phyloP scores from a whole-genome alignment of 2,113 vertebrate species.

The Clupea harengus region DNA sequence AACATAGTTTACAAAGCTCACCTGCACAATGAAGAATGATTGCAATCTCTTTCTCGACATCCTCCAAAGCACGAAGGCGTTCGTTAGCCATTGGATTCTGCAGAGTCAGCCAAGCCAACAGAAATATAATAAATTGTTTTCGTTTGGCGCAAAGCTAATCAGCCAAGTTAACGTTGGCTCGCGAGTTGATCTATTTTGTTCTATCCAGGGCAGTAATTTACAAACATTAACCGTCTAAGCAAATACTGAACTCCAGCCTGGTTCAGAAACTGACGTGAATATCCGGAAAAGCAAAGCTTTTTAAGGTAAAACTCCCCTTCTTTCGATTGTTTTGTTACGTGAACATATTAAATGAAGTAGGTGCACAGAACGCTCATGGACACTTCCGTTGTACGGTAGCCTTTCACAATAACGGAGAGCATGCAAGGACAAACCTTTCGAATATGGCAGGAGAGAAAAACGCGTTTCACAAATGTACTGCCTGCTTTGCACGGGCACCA shows the following conservation, averaged over 20 bases:
- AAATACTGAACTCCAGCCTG: not conserved
- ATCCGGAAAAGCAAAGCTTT: not conserved
- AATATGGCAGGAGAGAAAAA: not conserved
- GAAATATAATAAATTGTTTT: not conserved
- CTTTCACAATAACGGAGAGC: not conserved
- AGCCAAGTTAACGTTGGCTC: not conserved
- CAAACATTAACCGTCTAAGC: not conserved
- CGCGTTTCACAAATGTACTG: not conserved
- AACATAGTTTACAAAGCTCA: constrained; percentile 32
- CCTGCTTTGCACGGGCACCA: not conserved
- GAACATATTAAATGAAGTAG: not conserved
- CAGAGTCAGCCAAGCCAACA: not conserved
- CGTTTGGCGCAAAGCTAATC: not conserved
- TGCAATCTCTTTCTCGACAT: constrained; percentile 77
- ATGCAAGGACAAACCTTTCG: constrained; percentile 7
- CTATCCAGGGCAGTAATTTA: not conserved
- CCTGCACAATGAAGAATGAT: constrained; percentile 73
- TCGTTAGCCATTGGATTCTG: constrained; percentile 70
- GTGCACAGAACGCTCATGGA: not conserved
- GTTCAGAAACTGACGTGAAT: not conserved
- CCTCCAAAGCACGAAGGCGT: constrained; percentile 71
- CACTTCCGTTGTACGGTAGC: not conserved
- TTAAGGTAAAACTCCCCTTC: not conserved
- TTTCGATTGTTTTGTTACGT: not conserved
- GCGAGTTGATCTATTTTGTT: not conserved